Evolutionary conservation across 1,140 invertebrate genomes (phyloP), one percentile per base, ranked within the genome.

Genomic region (Orius insidiosus): DNA sequence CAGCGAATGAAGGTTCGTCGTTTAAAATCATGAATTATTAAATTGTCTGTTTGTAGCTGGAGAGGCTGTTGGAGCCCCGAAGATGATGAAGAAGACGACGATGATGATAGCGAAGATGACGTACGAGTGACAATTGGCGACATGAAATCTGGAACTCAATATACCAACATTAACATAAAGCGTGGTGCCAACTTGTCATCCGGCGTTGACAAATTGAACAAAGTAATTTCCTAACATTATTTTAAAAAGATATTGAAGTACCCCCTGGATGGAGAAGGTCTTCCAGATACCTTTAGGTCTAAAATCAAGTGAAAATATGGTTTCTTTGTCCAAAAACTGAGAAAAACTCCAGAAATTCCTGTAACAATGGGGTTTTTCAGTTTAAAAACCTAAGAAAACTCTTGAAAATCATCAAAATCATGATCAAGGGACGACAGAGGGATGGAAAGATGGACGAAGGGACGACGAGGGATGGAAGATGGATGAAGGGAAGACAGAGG

Each of bases 61-160:
- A 4, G 3, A 24, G 24, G 7, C 7, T 7, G 24, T 24, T 3
- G 24, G 24, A 24, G 24, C 24, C 24, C 24, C 24, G 67, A 68
- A 2, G 64, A 67, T 51, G 70, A 72, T 48, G 74, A 76, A 30
- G 75, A 78, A 47, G 78, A 82, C 48, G 73, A 74, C 0, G 68
- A 72, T 31, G 76, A 72, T n/a, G 82, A 86, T 53, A 67, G 67
- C 2, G 80, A 82, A 51, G 77, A 80, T 52, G 83, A 88, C 56
- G 78, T 88, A 1, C 80, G 85, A 62, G 81, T 88, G 44, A 79
- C 83, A 1, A 85, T 87, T 55, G 81, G 80, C 0, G 80, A 86
- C 58, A 82, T 85, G 31, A 86, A 86, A 59, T 72, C 78, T 0
- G 75, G 68, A 2, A 65, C 76, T 1, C 66, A 72, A 2, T 78